These are phyloP conservation scores for Pristionchus pacificus DNA, from an alignment of 1,140 invertebrate genomes.

Conservation along the genomic window DNA sequence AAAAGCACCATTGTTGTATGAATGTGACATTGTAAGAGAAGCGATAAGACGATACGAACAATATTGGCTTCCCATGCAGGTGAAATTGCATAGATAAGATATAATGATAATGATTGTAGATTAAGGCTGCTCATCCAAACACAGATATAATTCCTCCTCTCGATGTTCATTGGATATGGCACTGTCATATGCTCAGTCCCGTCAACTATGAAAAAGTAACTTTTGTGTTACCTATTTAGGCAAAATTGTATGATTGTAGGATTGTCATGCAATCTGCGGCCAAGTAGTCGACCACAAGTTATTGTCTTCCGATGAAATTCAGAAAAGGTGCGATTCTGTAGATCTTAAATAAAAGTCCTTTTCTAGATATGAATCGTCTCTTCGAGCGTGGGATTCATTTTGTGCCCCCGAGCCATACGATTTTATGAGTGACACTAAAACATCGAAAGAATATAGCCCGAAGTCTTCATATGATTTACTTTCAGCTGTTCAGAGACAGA, in stretches of 20 bases:
- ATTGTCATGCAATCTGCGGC: slow-evolving; percentile 58
- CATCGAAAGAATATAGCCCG: slow-evolving; percentile 37
- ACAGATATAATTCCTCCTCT: slow-evolving; percentile 59
- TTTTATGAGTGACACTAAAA: slow-evolving; percentile 26
- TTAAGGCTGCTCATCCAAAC: slow-evolving; percentile 54
- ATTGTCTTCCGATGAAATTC: slow-evolving; percentile 56
- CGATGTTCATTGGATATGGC: slow-evolving; percentile 64
- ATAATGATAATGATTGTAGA: background rate
- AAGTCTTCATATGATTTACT: slow-evolving; percentile 58
- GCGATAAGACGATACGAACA: slow-evolving; percentile 61
- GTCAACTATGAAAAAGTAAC: slow-evolving; percentile 52
- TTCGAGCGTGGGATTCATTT: slow-evolving; percentile 51
- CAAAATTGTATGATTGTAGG: slow-evolving; percentile 34
- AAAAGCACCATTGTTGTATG: slow-evolving; percentile 53
- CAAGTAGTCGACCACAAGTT: slow-evolving; percentile 59
- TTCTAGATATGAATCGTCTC: slow-evolving; percentile 51
- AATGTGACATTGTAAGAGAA: slow-evolving; percentile 48
- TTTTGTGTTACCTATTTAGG: background rate
- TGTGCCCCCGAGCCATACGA: slow-evolving; percentile 53
- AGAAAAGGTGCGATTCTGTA: slow-evolving; percentile 36
- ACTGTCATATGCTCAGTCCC: slow-evolving; percentile 60
- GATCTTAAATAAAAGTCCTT: background rate
- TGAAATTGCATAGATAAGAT: slow-evolving; percentile 15
- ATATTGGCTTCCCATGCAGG: slow-evolving; percentile 60
- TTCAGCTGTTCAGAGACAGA: slow-evolving; percentile 59